phyloP scores from a whole-genome alignment of 2,113 vertebrate genomes.

The Zosterops borbonicus region DNA sequence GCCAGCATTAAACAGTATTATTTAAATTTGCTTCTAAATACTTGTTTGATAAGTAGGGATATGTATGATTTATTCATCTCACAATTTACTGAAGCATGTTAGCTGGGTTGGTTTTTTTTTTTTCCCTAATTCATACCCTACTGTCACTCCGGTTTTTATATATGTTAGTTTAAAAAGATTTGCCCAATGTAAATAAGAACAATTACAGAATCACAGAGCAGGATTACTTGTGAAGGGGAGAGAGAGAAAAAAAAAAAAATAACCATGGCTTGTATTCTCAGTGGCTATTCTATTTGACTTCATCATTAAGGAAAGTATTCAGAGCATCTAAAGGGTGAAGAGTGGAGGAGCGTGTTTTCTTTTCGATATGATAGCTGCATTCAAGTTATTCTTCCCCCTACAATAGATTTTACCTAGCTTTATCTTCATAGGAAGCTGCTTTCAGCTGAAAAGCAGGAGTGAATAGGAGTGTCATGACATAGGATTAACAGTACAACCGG shows the following conservation, averaged over 20 bases:
- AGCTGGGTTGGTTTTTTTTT: not conserved
- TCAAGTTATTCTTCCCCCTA: constrained; percentile 82
- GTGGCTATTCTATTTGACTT: constrained; percentile 74
- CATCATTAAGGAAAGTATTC: constrained; percentile 78
- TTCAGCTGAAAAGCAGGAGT: constrained; percentile 94
- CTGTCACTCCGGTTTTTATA: constrained; percentile 67
- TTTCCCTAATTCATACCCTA: constrained; percentile 55
- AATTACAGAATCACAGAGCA: constrained; percentile 73
- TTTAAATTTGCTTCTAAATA: constrained; percentile 72
- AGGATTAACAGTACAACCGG: constrained; percentile 94
- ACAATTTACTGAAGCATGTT: constrained; percentile 69
- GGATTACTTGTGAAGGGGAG: constrained; percentile 67
- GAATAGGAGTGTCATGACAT: constrained; percentile 98
- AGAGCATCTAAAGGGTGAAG: constrained; percentile 74
- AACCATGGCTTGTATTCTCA: constrained; percentile 60
- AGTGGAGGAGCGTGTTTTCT: constrained; percentile 80
- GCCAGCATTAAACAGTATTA: constrained; percentile 67
- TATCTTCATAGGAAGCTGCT: constrained; percentile 96
- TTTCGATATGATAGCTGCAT: constrained; percentile 82
- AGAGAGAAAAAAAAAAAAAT: not conserved
- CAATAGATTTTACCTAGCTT: constrained; percentile 99
- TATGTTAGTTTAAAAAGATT: constrained; percentile 70
- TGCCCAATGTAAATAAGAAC: constrained; percentile 72
- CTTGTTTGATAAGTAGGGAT: constrained; percentile 70
- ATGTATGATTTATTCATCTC: constrained; percentile 71